phyloP scores from a whole-genome alignment of 2,888 invertebrate species.

The Melanargia galathea region DNA sequence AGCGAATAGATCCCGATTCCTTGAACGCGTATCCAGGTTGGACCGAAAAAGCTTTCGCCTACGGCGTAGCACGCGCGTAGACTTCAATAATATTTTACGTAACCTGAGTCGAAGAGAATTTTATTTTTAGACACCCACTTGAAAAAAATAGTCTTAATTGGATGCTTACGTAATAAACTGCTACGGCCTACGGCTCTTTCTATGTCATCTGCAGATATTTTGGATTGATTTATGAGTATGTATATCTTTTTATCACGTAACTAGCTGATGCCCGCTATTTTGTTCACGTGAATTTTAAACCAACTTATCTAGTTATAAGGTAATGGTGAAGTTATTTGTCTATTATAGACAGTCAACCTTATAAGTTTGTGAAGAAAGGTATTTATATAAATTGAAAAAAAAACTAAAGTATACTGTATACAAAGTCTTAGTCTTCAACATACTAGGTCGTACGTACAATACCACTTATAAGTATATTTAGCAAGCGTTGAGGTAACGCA shows the following conservation, averaged over 20 bases:
- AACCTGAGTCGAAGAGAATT: not conserved
- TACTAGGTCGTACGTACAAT: slow-evolving; percentile 41
- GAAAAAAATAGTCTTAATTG: slow-evolving; percentile 1
- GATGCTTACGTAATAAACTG: not conserved
- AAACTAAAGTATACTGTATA: not conserved
- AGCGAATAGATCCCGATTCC: no score
- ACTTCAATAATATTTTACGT: not conserved
- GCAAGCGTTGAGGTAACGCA: slow-evolving; percentile 66
- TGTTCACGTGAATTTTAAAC: no score
- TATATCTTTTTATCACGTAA: no score
- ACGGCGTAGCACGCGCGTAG: not conserved
- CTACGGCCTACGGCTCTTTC: not conserved
- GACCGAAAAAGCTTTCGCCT: not conserved
- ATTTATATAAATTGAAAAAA: no score
- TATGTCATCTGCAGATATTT: not conserved
- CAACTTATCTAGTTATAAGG: no score
- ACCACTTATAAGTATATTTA: slow-evolving; percentile 72
- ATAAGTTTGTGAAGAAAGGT: no score
- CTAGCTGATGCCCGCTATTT: no score
- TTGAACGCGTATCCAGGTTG: no score
- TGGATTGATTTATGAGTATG: not conserved
- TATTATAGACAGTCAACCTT: no score
- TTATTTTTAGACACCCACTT: not conserved
- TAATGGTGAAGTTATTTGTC: no score
- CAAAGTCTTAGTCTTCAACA: not conserved